Evolutionary conservation across 2,797 vertebrate genomes (phyloP), one percentile per base, ranked within the genome.

Genomic region (Rhinatrema bivittatum): DNA sequence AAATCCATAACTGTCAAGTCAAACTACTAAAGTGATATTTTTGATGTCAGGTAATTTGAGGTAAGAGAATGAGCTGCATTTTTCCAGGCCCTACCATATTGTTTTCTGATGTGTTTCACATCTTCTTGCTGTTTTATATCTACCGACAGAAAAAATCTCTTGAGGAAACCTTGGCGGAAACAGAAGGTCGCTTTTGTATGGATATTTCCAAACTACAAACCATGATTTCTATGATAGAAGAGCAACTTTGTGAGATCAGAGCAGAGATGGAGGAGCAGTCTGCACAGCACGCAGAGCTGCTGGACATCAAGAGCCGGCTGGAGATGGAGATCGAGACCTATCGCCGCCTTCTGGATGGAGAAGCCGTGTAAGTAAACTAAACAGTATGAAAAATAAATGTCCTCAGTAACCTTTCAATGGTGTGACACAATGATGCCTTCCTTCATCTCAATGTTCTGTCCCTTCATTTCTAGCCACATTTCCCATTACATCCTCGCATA

Each of bases 291-390:
- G 59, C 56, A 34, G 38, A 65, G 21, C 72, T 78, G 27, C 71
- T 80, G 10, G 62, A 78, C 54, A 60, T 82, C 68, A 76, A 60
- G 53, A 62, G 45, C 27, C 66, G 65, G 42, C 57, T 72, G 25
- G 70, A 79, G 43, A 68, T 65, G 49, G 69, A 72, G 31, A 73
- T 67, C 2, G 61, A 65, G 46, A 75, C 70, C 34, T 79, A 79
- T 45, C 64, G 60, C 36, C 62, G 9, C 30, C 68, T 81, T 37
- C 58, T 79, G 7, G 73, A 70, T 9, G 66, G 65, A 27, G 65
- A 76, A 3, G 39, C 35, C 10, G 54, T 44, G 67, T 76, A 50
- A 43, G 56, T 18, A 12, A 13, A 14, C n/a, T n/a, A n/a, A n/a
- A n/a, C n/a, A n/a, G n/a, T 18, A 23, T 7, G 13, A n/a, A n/a